Conservation (phyloP, 1,140 invertebrate genomes). For the Trichonephila clavipes region DNA sequence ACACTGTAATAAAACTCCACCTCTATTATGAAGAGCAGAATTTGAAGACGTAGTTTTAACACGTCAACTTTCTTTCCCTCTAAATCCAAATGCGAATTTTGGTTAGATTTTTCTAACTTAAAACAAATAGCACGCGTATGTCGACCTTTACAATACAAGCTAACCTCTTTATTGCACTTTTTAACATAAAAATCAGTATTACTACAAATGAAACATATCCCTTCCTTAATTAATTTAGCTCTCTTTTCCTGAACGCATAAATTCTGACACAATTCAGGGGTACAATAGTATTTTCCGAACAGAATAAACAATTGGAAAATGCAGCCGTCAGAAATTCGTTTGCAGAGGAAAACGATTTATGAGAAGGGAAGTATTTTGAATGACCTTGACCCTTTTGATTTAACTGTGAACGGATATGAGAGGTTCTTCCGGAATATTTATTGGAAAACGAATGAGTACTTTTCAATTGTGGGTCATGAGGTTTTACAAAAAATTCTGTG, state of each 20-base stretch:
- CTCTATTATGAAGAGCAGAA: background rate
- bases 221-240: background rate
- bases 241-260: background rate
- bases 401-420: fast-evolving
- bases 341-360: background rate
- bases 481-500: background rate
- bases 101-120: background rate
- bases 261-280: background rate
- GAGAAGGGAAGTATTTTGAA: background rate
- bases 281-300: background rate
- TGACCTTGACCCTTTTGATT: background rate
- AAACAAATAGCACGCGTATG: background rate
- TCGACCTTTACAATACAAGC: background rate
- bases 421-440: background rate
- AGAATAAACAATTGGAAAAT: background rate
- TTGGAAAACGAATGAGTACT: background rate
- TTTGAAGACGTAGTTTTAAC: background rate
- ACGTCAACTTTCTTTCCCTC: background rate
- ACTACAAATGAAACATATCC: background rate
- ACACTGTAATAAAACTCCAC: background rate
- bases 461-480: background rate
- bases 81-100: background rate
- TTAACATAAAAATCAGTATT: background rate
- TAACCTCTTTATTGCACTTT: background rate
- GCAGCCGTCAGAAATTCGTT: background rate